Evolutionary conservation across 2,113 vertebrate genomes (phyloP), one percentile per base, ranked within the genome.

Genomic region (Pelecanoides urinatrix): DNA sequence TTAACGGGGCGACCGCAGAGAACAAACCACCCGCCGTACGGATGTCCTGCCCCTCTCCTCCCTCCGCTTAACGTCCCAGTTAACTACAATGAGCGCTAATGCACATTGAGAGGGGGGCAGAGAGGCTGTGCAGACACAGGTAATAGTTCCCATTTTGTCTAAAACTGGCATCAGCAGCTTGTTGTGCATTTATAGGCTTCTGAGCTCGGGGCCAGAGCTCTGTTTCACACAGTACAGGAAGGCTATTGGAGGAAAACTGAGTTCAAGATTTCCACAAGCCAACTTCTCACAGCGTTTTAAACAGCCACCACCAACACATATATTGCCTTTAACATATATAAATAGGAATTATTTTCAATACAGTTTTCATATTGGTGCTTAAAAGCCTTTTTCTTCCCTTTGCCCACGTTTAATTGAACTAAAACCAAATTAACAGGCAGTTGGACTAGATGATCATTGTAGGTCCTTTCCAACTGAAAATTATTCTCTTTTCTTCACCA

Each of bases 191-290:
- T 72, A 34, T 21, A 58, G 38, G 32, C 21, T 85, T 38, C 52
- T 22, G 34, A 81, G 42, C 30, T 55, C 22, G 42, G 38, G 16
- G 23, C 16, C 52, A 67, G 22, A 75, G n/a, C 38, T 84, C 63
- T n/a, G 34, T 49, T 90, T 76, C 3, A 2, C 13, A 4, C 9
- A 2, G 25, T 14, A 22, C 12, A 74, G 50, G 23, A 87, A 74
- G 30, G 42, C 6, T 15, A n/a, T 0, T n/a, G 52, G 29, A 55
- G 20, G 20, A 88, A 88, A 92, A 82, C 0, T 14, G 3, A 18
- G 22, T 47, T 90, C n/a, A 40, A 22, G 23, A n/a, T 72, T 94
- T 82, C 44, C 79, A 56, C 7, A 50, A 52, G 29, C 7, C 29
- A 47, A 18, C 7, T 45, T 71, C 55, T 75, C 61, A 36, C 32